phyloP scores from a whole-genome alignment of 2,113 vertebrate genomes.

The Aspiorhynchus laticeps region DNA sequence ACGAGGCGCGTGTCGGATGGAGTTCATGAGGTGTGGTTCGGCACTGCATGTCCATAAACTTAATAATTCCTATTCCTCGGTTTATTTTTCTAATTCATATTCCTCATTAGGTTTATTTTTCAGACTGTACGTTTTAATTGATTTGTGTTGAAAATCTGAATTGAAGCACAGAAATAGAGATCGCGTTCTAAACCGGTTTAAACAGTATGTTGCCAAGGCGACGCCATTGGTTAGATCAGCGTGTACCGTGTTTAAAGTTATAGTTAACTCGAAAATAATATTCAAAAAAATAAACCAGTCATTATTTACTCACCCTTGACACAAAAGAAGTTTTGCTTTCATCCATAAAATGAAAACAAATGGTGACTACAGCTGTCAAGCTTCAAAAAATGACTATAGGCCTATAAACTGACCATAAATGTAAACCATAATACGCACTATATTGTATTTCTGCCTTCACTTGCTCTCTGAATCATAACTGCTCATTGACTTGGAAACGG shows the following conservation, averaged over 20 bases:
- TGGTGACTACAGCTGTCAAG: not conserved
- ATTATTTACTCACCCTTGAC: not conserved
- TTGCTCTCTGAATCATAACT: not conserved
- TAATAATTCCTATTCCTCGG: not conserved
- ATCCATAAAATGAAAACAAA: not conserved
- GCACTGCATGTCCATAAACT: not conserved
- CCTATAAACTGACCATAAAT: not conserved
- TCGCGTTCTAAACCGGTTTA: not conserved
- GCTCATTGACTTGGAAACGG: too few species aligned
- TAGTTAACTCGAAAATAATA: not conserved
- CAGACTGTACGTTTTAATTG: not conserved
- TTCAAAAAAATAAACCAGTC: not conserved
- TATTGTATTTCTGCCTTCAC: not conserved
- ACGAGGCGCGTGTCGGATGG: not conserved
- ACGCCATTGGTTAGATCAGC: constrained; percentile 17
- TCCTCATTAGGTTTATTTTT: not conserved
- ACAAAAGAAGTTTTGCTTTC: not conserved
- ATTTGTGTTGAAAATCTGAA: not conserved
- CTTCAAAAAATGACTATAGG: not conserved
- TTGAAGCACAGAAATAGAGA: not conserved
- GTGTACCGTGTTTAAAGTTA: not conserved
- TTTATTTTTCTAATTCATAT: not conserved
- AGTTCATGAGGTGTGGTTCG: not conserved
- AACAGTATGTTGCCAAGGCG: constrained; percentile 35
- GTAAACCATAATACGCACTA: not conserved